Evolutionary conservation across 2,888 invertebrate species (phyloP).

Genomic region (Lapara coniferarum): DNA sequence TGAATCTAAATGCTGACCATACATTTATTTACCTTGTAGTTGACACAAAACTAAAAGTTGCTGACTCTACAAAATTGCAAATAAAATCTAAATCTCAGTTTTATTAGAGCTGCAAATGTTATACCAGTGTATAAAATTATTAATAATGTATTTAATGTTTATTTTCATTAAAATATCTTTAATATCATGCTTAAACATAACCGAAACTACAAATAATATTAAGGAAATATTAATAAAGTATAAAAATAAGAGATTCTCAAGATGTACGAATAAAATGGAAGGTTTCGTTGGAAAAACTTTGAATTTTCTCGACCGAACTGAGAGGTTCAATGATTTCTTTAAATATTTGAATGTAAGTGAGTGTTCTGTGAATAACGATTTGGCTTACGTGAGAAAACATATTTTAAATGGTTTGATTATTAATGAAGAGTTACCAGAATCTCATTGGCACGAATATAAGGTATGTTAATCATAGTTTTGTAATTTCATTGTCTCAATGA

Average conservation of each 20-base stretch:
- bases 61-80: neutral
- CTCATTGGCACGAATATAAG: slow-evolving; percentile 74
- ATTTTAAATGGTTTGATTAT: slow-evolving; percentile 57
- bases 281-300: slow-evolving; percentile 48
- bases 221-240: slow-evolving; percentile 48
- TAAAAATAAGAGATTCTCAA: slow-evolving; percentile 41
- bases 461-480: slow-evolving; percentile 44
- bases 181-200: slow-evolving; percentile 46
- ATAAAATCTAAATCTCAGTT: neutral
- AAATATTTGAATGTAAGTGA: slow-evolving; percentile 54
- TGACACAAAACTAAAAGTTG: slow-evolving; percentile 5
- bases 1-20: neutral
- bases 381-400: slow-evolving; percentile 49
- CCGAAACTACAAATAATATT: slow-evolving; percentile 48
- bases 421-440: slow-evolving; percentile 54
- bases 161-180: slow-evolving; percentile 47
- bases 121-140: slow-evolving; percentile 32
- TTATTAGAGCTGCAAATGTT: neutral
- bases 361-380: slow-evolving; percentile 44
- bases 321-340: slow-evolving; percentile 52
- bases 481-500: too few relatives aligned
- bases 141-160: slow-evolving; percentile 44
- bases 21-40: neutral
- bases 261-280: slow-evolving; percentile 43
- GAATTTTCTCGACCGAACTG: slow-evolving; percentile 50